Base-by-base conservation (phyloP, 2,888 invertebrate genomes). In the Lithophane socia region DNA sequence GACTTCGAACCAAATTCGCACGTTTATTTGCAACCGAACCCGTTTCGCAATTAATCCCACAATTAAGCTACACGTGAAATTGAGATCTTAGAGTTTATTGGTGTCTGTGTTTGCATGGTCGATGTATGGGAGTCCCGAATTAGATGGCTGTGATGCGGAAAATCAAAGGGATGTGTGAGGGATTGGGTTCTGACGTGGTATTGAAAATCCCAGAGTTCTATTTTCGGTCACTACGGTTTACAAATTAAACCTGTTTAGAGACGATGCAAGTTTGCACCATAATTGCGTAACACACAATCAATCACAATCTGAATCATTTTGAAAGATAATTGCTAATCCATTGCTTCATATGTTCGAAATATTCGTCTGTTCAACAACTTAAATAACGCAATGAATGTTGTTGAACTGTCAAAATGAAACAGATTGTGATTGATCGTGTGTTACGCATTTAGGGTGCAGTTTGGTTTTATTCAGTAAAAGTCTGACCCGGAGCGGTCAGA, bases 21-120 rank as follows among this genome's bases (percentile, higher is more conserved):
- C 70, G 77, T 73, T 79, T 76, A 79, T 87, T 83, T 74, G 81
- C 66, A 76, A 79, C 77, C 65, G 65, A 75, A 87, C 47, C 79
- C 77, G 70, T 79, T 83, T 70, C 79, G 65, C 73, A 86, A 87
- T 83, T 82, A 87, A 79, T 85, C 74, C 76, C 24, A 73, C 79
- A 86, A 86, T 80, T 84, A 85, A 85, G 72, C 60, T 73, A 65
- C 71, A 78, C 76, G 71, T 84, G 75, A 73, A 87, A 78, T 84
- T 76, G 77, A 78, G 79, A 85, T 76, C 85, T 84, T 76, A 75
- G 66, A 68, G 75, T 74, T 79, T 70, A 81, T 73, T 72, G 71
- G 60, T 71, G 42, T 66, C 52, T 58, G 44, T 67, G 18, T 80
- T 75, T 76, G 66, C 44, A 75, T 67, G 52, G 8, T 18, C n/a